Conservation (phyloP, 2,113 vertebrate species). For the Atlantisia rogersi region DNA sequence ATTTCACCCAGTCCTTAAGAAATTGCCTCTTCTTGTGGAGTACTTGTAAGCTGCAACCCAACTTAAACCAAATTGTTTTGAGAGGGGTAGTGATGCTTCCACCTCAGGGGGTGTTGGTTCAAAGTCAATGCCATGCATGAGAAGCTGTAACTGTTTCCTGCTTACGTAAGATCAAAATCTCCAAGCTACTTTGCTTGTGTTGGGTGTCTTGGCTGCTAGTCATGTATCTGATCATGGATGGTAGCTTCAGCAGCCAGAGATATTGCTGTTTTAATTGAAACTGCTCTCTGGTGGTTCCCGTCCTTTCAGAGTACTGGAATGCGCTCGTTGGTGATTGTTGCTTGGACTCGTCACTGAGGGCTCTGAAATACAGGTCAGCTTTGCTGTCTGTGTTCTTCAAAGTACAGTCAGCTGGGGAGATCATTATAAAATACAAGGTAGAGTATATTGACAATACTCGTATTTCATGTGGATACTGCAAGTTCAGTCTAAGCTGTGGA, state of each 20-base stretch:
- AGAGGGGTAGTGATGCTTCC: neutral
- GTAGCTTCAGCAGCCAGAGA: neutral
- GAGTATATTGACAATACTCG: neutral
- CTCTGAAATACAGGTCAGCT: neutral
- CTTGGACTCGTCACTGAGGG: neutral
- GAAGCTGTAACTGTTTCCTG: neutral
- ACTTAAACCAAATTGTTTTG: neutral
- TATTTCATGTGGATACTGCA: constrained; percentile 6
- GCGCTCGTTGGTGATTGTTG: neutral
- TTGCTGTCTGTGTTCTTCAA: constrained; percentile 1
- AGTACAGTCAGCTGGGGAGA: neutral
- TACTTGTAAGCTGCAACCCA: neutral
- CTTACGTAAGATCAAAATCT: neutral
- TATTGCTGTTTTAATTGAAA: neutral
- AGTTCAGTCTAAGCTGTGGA: constrained; percentile 1
- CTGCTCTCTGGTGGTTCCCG: neutral
- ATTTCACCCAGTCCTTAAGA: neutral
- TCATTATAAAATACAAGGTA: neutral
- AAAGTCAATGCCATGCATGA: neutral
- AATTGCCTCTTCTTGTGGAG: neutral
- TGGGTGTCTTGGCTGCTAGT: neutral
- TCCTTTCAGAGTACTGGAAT: neutral
- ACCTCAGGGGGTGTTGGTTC: neutral
- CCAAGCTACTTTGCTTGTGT: neutral
- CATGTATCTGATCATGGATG: neutral